Evolutionary conservation across 23 tunicate genomes (phyloP), one percentile per base, ranked within the genome.

Genomic region (Trididemnum nubilum): DNA sequence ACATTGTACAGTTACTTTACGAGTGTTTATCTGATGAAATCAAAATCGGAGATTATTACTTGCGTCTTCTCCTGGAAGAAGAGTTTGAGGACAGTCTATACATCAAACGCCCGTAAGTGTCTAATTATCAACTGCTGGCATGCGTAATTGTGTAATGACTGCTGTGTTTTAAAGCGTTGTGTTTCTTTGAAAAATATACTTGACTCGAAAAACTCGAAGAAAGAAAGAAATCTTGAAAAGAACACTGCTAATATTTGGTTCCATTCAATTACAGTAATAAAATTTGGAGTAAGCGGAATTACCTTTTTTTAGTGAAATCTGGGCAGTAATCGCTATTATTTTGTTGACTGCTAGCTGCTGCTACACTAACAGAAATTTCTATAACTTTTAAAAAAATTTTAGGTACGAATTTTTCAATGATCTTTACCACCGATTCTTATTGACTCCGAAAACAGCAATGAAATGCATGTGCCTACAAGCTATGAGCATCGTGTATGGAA

Each of bases 401-500:
- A 93, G 98, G 65, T 93, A 93, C 66, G 98, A 93, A 67, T 91
- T 95, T 78, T 95, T 82, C 84, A 89, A 90, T 74, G 96, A 95
- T 34, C 82, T 95, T 1, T 95, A 95, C 82, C 99, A 95, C 51
- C 99, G 99, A 0, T 95, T 95, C 69, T 79, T 95, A 31, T 89
- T 95, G 32, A 90, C 99, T 18, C 91, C 99, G 19, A 89, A 90
- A 79, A 77, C 90, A 3, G 85, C 76, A 26, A 90, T 95, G 96
- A 95, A 95, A 60, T 90, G 95, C 81, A 90, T 89, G 96, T 95
- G 99, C 58, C 64, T 95, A 79, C 99, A 95, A 82, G 99, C 99
- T 5, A 95, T 95, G 99, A 65, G 92, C 0, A 90, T 95, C 57
- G 99, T 95, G 60, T 95, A 95, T 82, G 96, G 88, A 28, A 82